These are phyloP conservation scores for Scophthalmus maximus DNA, from an alignment of 2,113 vertebrate species.

Conservation along the genomic window DNA sequence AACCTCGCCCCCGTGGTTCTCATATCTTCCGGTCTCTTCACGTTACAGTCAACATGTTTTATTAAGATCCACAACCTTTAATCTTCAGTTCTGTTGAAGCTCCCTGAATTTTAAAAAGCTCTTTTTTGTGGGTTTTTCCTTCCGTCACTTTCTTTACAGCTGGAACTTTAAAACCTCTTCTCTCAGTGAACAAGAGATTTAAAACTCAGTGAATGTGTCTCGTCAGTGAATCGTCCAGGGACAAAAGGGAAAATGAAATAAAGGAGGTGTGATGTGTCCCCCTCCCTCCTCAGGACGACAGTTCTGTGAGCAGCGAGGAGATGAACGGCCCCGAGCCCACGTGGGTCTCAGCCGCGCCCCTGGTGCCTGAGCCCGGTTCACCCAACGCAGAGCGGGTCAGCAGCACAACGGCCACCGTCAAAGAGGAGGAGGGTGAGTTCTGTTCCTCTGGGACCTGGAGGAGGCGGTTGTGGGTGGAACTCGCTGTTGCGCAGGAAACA, in stretches of 20 bases:
- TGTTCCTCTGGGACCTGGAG: conserved; percentile 23
- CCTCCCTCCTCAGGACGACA: conserved; percentile 90
- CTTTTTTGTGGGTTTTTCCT: too few relatives aligned
- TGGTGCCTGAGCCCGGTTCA: conserved; percentile 88
- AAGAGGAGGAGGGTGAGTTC: conserved; percentile 93
- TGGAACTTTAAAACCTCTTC: too few relatives aligned
- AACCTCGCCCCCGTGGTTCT: conserved; percentile 37
- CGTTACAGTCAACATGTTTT: conserved; percentile 1
- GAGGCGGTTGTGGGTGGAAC: background rate
- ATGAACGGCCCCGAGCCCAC: conserved; percentile 95
- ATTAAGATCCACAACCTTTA: background rate
- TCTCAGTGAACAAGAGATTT: too few relatives aligned
- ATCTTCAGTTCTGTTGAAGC: too few relatives aligned
- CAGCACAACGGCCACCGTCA: conserved; percentile 86
- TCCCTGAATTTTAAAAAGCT: too few relatives aligned
- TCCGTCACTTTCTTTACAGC: too few relatives aligned
- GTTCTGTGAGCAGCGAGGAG: conserved; percentile 96
- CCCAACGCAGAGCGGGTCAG: conserved; percentile 90
- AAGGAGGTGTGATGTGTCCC: too few relatives aligned
- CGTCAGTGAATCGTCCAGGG: too few relatives aligned
- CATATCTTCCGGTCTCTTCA: conserved; percentile 56
- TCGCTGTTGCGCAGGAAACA: conserved; percentile 59
- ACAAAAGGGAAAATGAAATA: too few relatives aligned
- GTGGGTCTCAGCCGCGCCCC: conserved; percentile 94
- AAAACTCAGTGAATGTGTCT: too few relatives aligned